Conservation (phyloP, 1,140 invertebrate genomes). For the Pseudomyrmex sp. region DNA sequence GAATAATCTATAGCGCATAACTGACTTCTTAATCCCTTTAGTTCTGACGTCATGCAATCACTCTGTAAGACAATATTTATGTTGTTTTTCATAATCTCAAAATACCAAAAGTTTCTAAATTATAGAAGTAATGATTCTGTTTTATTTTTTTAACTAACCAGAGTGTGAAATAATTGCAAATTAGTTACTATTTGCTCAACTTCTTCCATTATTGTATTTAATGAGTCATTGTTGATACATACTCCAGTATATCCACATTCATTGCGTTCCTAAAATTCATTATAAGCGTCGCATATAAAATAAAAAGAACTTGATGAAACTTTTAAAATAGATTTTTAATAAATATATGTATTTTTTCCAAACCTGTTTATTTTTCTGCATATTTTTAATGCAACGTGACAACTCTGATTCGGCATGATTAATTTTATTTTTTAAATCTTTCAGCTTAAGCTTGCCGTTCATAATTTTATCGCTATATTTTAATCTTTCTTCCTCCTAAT, state of each 20-base stretch:
- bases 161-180: slow-evolving; percentile 74
- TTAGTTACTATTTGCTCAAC: slow-evolving; percentile 79
- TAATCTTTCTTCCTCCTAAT: slow-evolving; percentile 78
- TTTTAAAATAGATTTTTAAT: slow-evolving; percentile 10
- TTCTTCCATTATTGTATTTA: slow-evolving; percentile 78
- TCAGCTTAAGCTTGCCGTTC: slow-evolving; percentile 76
- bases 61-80: slow-evolving; percentile 66
- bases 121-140: no score
- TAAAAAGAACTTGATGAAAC: background rate
- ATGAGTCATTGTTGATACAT: slow-evolving; percentile 72
- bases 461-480: slow-evolving; percentile 76
- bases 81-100: slow-evolving; percentile 16
- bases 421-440: slow-evolving; percentile 81
- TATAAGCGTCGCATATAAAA: slow-evolving; percentile 32
- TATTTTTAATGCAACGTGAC: slow-evolving; percentile 68
- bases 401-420: slow-evolving; percentile 77
- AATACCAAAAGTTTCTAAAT: background rate
- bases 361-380: slow-evolving; percentile 73
- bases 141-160: slow-evolving; percentile 65
- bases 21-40: slow-evolving; percentile 77
- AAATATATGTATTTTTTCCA: background rate
- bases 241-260: slow-evolving; percentile 68
- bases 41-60: slow-evolving; percentile 65
- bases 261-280: slow-evolving; percentile 69
- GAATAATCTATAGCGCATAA: slow-evolving; percentile 74